Evolutionary conservation across 2,113 vertebrate species (phyloP).

Genomic region (Colistium nudipinnis): DNA sequence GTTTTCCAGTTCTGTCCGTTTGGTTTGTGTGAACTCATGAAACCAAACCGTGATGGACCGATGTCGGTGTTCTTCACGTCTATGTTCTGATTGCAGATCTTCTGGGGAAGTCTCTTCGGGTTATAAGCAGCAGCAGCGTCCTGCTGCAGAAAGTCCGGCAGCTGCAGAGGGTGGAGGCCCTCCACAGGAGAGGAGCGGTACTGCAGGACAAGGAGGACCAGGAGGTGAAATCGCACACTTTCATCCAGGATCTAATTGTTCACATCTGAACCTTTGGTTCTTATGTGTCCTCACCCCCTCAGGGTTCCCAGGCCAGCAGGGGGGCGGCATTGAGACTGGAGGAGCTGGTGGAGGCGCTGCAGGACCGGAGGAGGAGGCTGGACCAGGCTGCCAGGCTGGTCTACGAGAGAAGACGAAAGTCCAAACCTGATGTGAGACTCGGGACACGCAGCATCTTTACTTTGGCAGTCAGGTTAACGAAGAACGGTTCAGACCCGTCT

Average conservation of each 20-base stretch:
- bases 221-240: not conserved
- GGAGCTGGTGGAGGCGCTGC: constrained; percentile 87
- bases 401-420: not conserved
- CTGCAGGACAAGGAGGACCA: constrained; percentile 41
- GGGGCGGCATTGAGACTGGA: constrained; percentile 80
- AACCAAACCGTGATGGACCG: not conserved
- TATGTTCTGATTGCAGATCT: constrained; percentile 79
- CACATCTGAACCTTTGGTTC: too few relatives aligned
- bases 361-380: constrained; percentile 87
- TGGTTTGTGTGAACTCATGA: too few relatives aligned
- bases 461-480: too few relatives aligned
- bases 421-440: constrained; percentile 6
- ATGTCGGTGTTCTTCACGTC: not conserved
- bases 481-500: too few relatives aligned
- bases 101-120: constrained; percentile 86
- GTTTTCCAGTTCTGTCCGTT: too few relatives aligned
- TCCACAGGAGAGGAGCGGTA: constrained; percentile 75
- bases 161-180: constrained; percentile 84
- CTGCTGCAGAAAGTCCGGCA: constrained; percentile 87
- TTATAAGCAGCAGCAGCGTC: constrained; percentile 87
- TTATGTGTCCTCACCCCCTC: not conserved
- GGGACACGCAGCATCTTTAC: too few relatives aligned
- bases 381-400: constrained; percentile 79
- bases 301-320: constrained; percentile 43
- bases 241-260: too few relatives aligned